These are phyloP conservation scores for Pteromalus puparum DNA, from an alignment of 1,140 invertebrate species.

Conservation along the genomic window DNA sequence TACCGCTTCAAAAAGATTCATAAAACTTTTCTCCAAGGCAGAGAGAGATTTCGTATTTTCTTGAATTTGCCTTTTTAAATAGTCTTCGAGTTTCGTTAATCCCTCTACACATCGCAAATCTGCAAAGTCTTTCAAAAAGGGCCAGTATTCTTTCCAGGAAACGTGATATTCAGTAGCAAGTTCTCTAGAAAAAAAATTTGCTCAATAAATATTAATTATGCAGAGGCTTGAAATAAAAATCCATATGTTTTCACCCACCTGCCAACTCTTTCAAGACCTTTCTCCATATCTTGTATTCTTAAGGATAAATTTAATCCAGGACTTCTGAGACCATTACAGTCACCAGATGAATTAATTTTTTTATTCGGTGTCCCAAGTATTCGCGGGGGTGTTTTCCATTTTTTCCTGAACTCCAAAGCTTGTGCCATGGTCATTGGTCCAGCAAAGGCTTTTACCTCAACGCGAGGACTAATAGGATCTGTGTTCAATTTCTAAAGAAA, in stretches of 20 bases:
- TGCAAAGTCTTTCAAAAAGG: constrained; percentile 87
- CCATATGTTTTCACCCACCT: constrained; percentile 73
- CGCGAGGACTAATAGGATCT: constrained; percentile 80
- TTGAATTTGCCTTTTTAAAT: constrained; percentile 77
- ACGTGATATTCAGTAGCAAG: constrained; percentile 85
- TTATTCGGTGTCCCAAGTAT: constrained; percentile 56
- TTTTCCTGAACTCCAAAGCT: constrained; percentile 83
- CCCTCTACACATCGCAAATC: constrained; percentile 85
- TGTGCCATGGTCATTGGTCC: constrained; percentile 88
- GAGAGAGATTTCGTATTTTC: constrained; percentile 14
- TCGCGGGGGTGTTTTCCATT: constrained; percentile 88
- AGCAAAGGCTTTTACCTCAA: constrained; percentile 87
- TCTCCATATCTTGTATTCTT: constrained; percentile 85
- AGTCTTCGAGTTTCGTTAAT: constrained; percentile 83
- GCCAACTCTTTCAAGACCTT: constrained; percentile 89
- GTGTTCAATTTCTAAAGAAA: constrained; percentile 77
- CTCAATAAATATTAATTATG: constrained; percentile 20
- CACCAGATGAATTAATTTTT: constrained; percentile 12
- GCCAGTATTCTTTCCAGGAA: constrained; percentile 94
- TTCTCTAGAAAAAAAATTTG: constrained; percentile 74
- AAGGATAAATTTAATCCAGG: constrained; percentile 70
- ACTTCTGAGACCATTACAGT: constrained; percentile 52
- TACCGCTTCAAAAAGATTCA: constrained; percentile 33
- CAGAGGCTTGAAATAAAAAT: not conserved
- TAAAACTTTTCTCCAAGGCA: constrained; percentile 34